Percentiles rank a stretch among this genome's conserved stretches.
These are phyloP conservation scores for Brachionus plicatilis DNA, from an alignment of 1,140 invertebrate species.

Conservation along the genomic window DNA sequence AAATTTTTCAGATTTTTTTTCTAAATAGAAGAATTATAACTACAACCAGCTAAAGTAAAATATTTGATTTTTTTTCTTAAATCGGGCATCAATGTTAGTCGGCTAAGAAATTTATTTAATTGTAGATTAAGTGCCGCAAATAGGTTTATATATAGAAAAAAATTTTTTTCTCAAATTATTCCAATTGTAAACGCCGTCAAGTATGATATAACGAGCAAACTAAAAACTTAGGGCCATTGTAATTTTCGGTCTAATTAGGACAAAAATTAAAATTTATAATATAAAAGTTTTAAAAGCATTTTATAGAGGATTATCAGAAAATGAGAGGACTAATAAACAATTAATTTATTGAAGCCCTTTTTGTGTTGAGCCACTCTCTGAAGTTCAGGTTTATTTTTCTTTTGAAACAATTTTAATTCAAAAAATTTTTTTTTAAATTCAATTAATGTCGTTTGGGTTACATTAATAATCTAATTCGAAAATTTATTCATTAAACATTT, in stretches of 20 bases:
- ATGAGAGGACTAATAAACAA: background rate
- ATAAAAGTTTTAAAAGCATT: background rate
- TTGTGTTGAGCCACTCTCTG: background rate
- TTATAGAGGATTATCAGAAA: conserved; percentile 1
- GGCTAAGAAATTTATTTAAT: background rate
- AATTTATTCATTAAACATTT: background rate
- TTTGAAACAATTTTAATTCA: background rate
- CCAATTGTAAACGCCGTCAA: background rate
- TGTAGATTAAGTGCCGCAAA: background rate
- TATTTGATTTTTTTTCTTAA: background rate
- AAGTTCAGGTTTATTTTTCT: conserved; percentile 1
- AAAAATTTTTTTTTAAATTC: background rate
- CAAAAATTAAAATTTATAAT: background rate
- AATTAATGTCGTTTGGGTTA: background rate
- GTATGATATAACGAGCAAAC: background rate
- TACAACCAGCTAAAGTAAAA: background rate
- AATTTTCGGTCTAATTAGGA: background rate
- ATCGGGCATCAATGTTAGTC: background rate
- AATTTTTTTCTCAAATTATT: background rate
- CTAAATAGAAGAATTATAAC: background rate
- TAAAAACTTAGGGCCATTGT: background rate
- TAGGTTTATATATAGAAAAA: background rate
- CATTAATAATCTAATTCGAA: background rate
- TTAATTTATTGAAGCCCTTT: background rate
- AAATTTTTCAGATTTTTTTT: background rate